phyloP scores from a whole-genome alignment of 1,140 invertebrate species.

The Apis cerana region DNA sequence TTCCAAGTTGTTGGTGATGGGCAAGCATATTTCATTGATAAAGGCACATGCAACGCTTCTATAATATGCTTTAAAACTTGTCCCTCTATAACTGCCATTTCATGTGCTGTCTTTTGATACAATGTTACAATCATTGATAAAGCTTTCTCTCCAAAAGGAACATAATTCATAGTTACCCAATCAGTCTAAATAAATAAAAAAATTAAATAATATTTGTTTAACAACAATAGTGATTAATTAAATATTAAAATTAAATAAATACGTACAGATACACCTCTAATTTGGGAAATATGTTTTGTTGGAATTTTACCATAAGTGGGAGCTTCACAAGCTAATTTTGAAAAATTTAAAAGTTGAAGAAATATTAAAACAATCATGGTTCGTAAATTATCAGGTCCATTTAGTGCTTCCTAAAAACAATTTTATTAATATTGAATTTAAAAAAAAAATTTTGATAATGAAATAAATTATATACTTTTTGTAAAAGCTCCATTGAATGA shows the following conservation, averaged over 20 bases:
- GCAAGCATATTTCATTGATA: slow-evolving; percentile 92
- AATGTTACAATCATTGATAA: slow-evolving; percentile 90
- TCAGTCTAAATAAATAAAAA: slow-evolving; percentile 82
- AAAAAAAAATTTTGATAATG: neutral
- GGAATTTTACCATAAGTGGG: slow-evolving; percentile 85
- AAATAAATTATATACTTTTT: slow-evolving; percentile 82
- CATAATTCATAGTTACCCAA: slow-evolving; percentile 92
- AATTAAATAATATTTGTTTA: slow-evolving; percentile 23
- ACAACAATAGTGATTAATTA: neutral
- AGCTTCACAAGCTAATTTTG: slow-evolving; percentile 87
- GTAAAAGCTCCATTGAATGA: slow-evolving; percentile 89
- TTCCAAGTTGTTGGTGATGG: slow-evolving; percentile 93
- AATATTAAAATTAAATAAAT: slow-evolving; percentile 17
- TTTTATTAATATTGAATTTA: neutral
- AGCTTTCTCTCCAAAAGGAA: slow-evolving; percentile 93
- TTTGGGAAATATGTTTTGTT: slow-evolving; percentile 81
- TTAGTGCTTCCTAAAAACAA: slow-evolving; percentile 85
- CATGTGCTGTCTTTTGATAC: slow-evolving; percentile 90
- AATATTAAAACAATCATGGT: slow-evolving; percentile 91
- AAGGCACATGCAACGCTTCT: slow-evolving; percentile 87
- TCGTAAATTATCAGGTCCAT: slow-evolving; percentile 84
- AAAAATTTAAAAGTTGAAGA: slow-evolving; percentile 88
- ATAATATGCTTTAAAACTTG: slow-evolving; percentile 90
- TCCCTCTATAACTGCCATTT: slow-evolving; percentile 88
- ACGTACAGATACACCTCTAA: slow-evolving; percentile 77